Base-by-base conservation (phyloP, 2,113 vertebrate genomes). In the Empidonax alnorum region DNA sequence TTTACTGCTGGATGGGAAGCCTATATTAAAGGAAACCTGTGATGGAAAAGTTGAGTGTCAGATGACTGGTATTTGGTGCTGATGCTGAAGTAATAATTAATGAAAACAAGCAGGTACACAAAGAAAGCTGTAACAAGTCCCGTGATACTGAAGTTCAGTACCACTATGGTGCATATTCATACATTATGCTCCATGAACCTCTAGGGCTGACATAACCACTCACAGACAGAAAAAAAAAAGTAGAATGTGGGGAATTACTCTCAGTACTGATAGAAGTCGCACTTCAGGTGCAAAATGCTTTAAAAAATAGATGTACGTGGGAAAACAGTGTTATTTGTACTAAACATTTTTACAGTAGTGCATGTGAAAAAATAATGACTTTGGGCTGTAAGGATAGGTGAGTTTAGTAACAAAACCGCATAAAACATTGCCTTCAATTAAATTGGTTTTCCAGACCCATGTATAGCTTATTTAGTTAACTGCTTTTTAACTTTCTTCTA, bases 181-280 rank as follows among this genome's bases (percentile, higher is more conserved):
- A 23, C 6, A 20, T 59, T 47, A n/a, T 37, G 33, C 3, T 41
- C 47, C 27, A 27, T 12, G 9, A 94, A n/a, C 19, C 27, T 83
- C 50, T 62, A 63, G 67, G 30, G 25, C 59, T 66, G 42, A 61
- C n/a, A 44, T 52, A 84, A 80, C 7, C 39, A 39, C 6, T 67
- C 33, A 73, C 31, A 91, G 67, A 14, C 17, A 69, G 76, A 42
- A 90, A 82, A 73, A 55, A 63, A 46, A 46, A 46, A 46, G 58
- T 41, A 88, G 72, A 93, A 93, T 80, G 59, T 84, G 76, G 89
- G 17, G 65, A 88, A 83, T 88, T 79, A 69, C 21, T 87, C 91
- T 95, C 61, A 58, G 8, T 73, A 44, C 37, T 69, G 49, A 77
- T 31, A 50, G 47, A 90, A 83, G 67, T 91, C 80, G 39, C 50